phyloP scores from a whole-genome alignment of 30 jellyfish, hydroid and myxozoan species.

The Rhopilema esculentum region DNA sequence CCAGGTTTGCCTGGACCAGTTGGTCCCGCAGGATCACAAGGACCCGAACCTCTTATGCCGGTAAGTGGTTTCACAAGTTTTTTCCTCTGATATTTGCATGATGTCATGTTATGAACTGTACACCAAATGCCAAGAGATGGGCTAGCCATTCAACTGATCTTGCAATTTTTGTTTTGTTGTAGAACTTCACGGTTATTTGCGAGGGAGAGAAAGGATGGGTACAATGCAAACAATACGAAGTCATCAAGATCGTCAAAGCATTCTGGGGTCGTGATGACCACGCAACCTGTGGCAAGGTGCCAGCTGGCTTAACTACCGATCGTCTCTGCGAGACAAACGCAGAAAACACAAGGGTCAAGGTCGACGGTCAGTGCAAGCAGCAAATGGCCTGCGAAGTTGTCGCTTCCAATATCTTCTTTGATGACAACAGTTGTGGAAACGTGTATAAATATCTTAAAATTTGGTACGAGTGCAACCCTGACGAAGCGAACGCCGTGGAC shows the following conservation, averaged over 20 bases:
- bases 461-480: conserved; percentile 99
- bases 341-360: conserved; percentile 86
- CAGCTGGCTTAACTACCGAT: conserved; percentile 96
- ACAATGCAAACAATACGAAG: conserved; percentile 99
- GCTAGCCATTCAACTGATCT: no score
- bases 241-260: conserved; percentile 80
- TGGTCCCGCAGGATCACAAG: conserved; percentile 97
- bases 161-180: conserved; percentile 26
- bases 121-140: no score
- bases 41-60: conserved; percentile 99
- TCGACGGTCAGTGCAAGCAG: conserved; percentile 98
- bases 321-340: conserved; percentile 96
- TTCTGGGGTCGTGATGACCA: conserved; percentile 99
- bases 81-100: no score
- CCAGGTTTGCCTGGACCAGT: conserved; percentile 99
- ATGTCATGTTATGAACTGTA: no score
- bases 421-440: conserved; percentile 99
- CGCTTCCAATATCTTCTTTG: conserved; percentile 99
- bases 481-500: conserved; percentile 98
- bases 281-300: conserved; percentile 95
- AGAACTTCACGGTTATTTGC: conserved; percentile 99
- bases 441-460: conserved; percentile 94
- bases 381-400: conserved; percentile 99
- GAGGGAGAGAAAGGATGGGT: conserved; percentile 99
- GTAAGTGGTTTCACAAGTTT: conserved; percentile 51